Base-by-base conservation (phyloP, 2,113 vertebrate genomes). In the Hiodon tergisus region DNA sequence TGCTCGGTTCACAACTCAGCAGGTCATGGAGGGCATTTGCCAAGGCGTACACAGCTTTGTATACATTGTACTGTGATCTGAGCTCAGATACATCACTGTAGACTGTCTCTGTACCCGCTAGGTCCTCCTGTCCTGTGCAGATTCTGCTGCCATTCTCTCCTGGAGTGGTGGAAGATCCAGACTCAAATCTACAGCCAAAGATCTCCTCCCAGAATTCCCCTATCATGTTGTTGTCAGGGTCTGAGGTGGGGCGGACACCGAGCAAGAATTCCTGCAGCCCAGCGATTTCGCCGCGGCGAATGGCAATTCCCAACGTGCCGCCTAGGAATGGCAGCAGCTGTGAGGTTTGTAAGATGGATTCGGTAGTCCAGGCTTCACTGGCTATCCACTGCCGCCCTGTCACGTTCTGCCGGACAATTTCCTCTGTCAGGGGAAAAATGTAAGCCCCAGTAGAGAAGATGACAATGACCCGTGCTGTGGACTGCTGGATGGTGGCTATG, bases 21-120 rank as follows among this genome's bases (percentile, higher is more conserved):
- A 90, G 77, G 7, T 87, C 74, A 76, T 90, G 75, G 2, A 91
- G 79, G 0, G 88, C 86, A 67, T 88, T 76, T 0, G 89, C 90
- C 10, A 91, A 72, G 1, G 89, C 83, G 77, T 91, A 91, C 67
- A 90, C 89, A 58, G 89, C 90, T 60, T 91, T 91, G 76, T 91
- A 89, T 0, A 88, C 79, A 67, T 90, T 91, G 50, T 91, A 91
- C 3, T 88, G 85, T 51, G 86, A 73, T 71, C 84, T 78, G 31
- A 85, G 73, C 1, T 76, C 31, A 17, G 80, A 80, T 17, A 81
- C 71, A 46, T 85, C 79, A 5, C 68, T 78, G 73, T 86, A 85
- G 4, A 77, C 72, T 7, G 76, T 79, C 6, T 83, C 74, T 47
- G 70, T 77, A 51, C 16, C 72, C 1, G 65, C 74, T 8, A 89